Conservation (phyloP, 2,888 invertebrate species). For the Cecidostiba fungosa region DNA sequence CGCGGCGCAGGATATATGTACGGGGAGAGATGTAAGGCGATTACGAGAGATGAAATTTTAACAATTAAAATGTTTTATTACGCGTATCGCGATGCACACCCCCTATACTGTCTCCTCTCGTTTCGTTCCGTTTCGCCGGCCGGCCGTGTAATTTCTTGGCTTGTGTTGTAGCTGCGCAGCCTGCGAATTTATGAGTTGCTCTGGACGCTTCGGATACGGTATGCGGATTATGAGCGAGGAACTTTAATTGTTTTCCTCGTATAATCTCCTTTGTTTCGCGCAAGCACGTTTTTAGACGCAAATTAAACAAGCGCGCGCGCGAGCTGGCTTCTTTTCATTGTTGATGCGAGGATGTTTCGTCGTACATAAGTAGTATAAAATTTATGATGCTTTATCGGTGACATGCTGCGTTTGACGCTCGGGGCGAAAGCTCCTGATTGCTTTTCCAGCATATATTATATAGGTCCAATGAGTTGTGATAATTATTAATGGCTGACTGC, state of each 20-base stretch:
- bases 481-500: background rate
- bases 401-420: too few relatives aligned
- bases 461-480: background rate
- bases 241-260: slow-evolving; percentile 28
- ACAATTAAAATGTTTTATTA: slow-evolving; percentile 45
- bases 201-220: slow-evolving; percentile 11
- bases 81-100: background rate
- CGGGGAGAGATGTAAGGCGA: slow-evolving; percentile 23
- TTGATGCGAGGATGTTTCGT: background rate
- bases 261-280: background rate
- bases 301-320: background rate
- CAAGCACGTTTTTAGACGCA: background rate
- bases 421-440: background rate
- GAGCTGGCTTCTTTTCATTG: background rate
- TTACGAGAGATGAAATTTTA: slow-evolving; percentile 1
- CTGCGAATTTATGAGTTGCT: slow-evolving; percentile 1
- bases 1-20: background rate
- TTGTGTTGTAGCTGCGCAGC: background rate
- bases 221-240: slow-evolving; percentile 29
- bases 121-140: slow-evolving; percentile 10
- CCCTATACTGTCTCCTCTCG: background rate
- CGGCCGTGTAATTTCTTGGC: slow-evolving; percentile 16
- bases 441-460: background rate
- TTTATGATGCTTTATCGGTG: too few relatives aligned
- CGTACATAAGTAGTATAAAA: background rate